Conservation (phyloP, 2,888 invertebrate genomes). For the Bruchidius siliquastri region DNA sequence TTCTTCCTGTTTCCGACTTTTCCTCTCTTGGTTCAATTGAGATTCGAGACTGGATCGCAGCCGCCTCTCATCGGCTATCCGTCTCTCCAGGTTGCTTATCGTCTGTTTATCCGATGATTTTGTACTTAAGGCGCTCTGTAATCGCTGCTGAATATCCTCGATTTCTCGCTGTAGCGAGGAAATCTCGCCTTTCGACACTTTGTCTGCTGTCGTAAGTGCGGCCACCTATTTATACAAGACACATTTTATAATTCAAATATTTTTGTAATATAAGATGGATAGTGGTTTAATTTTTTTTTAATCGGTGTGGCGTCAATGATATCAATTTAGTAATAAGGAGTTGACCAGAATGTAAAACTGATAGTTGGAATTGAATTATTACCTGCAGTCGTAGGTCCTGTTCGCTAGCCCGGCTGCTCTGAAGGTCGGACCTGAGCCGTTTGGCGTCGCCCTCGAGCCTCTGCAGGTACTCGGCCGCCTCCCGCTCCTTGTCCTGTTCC, state of each 20-base stretch:
- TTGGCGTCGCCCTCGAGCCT: conserved; percentile 71
- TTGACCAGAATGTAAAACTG: too few relatives aligned
- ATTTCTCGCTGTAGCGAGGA: conserved; percentile 78
- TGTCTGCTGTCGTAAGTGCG: conserved; percentile 62
- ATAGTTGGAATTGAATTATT: conserved; percentile 35
- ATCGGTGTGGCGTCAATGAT: too few relatives aligned
- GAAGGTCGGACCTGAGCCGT: conserved; percentile 67
- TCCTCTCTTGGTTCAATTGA: conserved; percentile 68
- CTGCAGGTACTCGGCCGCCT: conserved; percentile 50
- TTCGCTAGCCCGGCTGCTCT: conserved; percentile 65
- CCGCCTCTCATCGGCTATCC: conserved; percentile 80
- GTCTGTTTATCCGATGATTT: conserved; percentile 76
- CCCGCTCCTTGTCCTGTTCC: conserved; percentile 48
- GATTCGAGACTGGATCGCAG: conserved; percentile 68
- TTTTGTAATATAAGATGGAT: too few relatives aligned
- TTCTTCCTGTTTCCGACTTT: conserved; percentile 58
- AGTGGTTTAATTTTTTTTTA: too few relatives aligned
- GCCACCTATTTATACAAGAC: conserved; percentile 49
- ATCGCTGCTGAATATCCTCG: conserved; percentile 78
- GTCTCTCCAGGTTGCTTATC: conserved; percentile 70
- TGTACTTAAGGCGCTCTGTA: conserved; percentile 69
- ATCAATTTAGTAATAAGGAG: too few relatives aligned
- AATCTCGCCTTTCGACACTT: conserved; percentile 65
- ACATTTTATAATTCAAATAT: too few relatives aligned
- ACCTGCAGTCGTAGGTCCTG: conserved; percentile 69